phyloP scores from a whole-genome alignment of 2,888 invertebrate genomes.

The Pemphredon lugubris region DNA sequence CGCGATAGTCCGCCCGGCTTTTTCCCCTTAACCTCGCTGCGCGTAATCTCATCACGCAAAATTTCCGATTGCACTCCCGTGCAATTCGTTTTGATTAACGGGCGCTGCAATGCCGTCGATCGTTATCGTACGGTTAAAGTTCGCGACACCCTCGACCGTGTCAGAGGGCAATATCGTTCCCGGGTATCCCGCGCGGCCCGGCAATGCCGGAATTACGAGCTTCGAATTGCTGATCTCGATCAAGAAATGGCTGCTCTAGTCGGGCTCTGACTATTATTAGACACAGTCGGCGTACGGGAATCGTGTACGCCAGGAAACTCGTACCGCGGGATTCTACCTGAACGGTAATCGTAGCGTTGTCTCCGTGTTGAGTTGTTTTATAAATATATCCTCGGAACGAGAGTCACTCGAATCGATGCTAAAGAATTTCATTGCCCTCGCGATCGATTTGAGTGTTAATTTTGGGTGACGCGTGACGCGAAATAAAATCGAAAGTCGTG shows the following conservation, averaged over 20 bases:
- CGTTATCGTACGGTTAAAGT: not conserved
- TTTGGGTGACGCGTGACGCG: too few relatives aligned
- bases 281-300: conserved; percentile 43
- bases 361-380: too few relatives aligned
- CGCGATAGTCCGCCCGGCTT: conserved; percentile 8
- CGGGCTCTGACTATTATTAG: conserved; percentile 61
- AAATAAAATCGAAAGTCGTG: too few relatives aligned
- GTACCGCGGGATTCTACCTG: not conserved
- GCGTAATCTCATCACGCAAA: conserved; percentile 14
- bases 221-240: conserved; percentile 28
- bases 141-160: too few relatives aligned
- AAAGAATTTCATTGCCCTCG: too few relatives aligned
- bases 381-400: too few relatives aligned
- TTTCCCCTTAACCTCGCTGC: conserved; percentile 21
- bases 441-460: too few relatives aligned
- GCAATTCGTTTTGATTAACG: too few relatives aligned
- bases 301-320: conserved; percentile 11
- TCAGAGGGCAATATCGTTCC: too few relatives aligned
- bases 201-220: conserved; percentile 14
- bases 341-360: not conserved
- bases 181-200: not conserved
- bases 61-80: too few relatives aligned
- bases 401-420: too few relatives aligned
- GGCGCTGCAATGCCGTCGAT: not conserved
- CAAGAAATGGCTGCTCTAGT: conserved; percentile 59